Evolutionary conservation across 2,888 invertebrate species (phyloP).

Genomic region (Meteorus colon): DNA sequence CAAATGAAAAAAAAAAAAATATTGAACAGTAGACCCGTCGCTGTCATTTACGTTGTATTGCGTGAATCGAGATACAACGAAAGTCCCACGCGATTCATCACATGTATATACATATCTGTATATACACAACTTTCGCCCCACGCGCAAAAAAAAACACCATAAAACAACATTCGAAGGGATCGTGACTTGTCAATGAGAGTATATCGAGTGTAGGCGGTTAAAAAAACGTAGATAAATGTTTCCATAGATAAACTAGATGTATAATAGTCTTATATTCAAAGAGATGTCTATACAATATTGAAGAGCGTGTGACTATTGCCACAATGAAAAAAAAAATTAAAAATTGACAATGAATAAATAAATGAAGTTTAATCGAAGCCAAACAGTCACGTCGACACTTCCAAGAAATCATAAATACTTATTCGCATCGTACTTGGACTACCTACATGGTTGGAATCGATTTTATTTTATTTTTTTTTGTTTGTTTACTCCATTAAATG

Average conservation of each 20-base stretch:
- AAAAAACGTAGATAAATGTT: not conserved
- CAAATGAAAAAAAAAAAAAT: conserved; percentile 25
- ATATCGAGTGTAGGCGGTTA: not conserved
- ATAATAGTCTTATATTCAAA: not conserved
- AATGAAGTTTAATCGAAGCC: conserved; percentile 23
- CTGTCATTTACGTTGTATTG: conserved; percentile 5
- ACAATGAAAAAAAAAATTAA: conserved; percentile 9
- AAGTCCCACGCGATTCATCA: not conserved
- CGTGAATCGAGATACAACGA: conserved; percentile 27
- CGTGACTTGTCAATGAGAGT: conserved; percentile 30
- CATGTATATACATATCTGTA: not conserved
- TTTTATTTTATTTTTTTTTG: conserved; percentile 18
- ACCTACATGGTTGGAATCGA: conserved; percentile 29
- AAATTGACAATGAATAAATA: conserved; percentile 50
- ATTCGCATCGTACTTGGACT: conserved; percentile 37
- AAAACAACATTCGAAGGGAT: conserved; percentile 27
- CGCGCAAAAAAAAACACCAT: conserved; percentile 8
- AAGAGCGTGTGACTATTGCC: conserved; percentile 5
- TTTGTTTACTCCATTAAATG: not conserved
- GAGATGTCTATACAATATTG: not conserved
- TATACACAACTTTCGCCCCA: conserved; percentile 9
- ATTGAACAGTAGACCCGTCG: conserved; percentile 11
- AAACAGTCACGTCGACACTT: conserved; percentile 36
- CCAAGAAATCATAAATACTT: conserved; percentile 55
- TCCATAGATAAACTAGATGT: not conserved